Evolutionary conservation across 2,888 invertebrate genomes (phyloP), one percentile per base, ranked within the genome.

Genomic region (Tenthredo distinguenda): DNA sequence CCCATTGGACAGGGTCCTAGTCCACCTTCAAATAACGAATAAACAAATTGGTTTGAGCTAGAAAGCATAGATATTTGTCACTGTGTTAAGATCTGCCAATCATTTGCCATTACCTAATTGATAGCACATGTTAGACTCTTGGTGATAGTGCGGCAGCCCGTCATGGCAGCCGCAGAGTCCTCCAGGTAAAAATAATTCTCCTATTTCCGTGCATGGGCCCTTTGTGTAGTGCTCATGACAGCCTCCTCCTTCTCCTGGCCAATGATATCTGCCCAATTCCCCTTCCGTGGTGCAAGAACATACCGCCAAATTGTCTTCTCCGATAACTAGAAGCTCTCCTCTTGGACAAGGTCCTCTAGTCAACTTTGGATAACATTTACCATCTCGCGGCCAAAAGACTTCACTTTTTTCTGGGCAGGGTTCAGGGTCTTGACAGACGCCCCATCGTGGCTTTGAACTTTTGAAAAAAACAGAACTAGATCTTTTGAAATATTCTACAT

Each of bases 301-400:
- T 87, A 95, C 95, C 0, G 97, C 96, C 15, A 97, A 92, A 6
- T 95, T 95, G 87, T 96, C 95, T 2, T 94, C 93, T 0, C 95
- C 96, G 0, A 94, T 88, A 10, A 95, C 95, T 68, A 98, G 91
- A 0, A 98, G 94, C 86, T 97, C 95, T 0, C 98, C 98, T 87
- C 96, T 95, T 2, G 96, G 95, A 91, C 98, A 98, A 0, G 97
- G 97, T 0, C 98, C 98, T 91, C 95, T 96, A 1, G 96, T 96
- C 85, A 96, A 94, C 86, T 95, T 94, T 87, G 95, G 95, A 94
- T 97, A 97, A 92, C 98, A 98, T 88, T 96, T 96, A 47, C 95
- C 96, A 88, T 97, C 96, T 83, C 95, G 95, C 0, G 98, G 97
- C 97, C 97, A 98, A 93, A 95, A 97, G 74, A 97, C 92, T 93